A percentile compares a stretch with the other conserved stretches of the same genome.
Evolutionary conservation across 37 sponge, comb jelly and placozoan genomes (phyloP).

Genomic region (Geodia barretti): DNA sequence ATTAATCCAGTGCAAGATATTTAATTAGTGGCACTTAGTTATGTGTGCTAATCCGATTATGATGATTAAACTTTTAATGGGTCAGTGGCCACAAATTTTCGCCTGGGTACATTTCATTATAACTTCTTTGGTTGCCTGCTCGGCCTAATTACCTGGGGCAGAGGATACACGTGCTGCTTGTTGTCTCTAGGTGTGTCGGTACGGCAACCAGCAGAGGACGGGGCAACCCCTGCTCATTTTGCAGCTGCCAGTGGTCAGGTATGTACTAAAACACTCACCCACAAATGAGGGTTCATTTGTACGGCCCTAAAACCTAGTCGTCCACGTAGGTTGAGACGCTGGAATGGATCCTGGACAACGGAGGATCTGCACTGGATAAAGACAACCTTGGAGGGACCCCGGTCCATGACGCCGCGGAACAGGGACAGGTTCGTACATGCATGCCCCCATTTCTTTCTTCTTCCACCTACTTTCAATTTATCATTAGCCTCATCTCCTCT

Average conservation of each 20-base stretch:
- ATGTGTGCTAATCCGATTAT: too few species aligned
- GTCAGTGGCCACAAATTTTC: too few species aligned
- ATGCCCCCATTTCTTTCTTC: neutral
- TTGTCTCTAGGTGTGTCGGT: conserved; percentile 21
- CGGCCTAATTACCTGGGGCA: too few species aligned
- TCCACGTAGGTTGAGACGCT: conserved; percentile 51
- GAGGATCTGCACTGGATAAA: conserved; percentile 50
- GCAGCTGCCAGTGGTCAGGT: conserved; percentile 91
- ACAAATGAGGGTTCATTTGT: neutral
- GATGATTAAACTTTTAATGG: too few species aligned
- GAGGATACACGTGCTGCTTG: neutral
- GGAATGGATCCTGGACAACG: conserved; percentile 78
- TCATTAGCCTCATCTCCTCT: too few species aligned
- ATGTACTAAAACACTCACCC: neutral
- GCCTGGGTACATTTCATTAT: too few species aligned
- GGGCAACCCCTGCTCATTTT: conserved; percentile 91
- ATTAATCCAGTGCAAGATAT: too few species aligned
- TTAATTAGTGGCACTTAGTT: too few species aligned
- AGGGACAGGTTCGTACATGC: conserved; percentile 70
- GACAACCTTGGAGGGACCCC: conserved; percentile 86
- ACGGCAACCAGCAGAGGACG: conserved; percentile 62
- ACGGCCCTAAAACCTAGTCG: neutral
- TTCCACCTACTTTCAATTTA: too few species aligned
- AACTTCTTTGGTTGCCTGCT: too few species aligned
- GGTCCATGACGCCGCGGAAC: conserved; percentile 90